Evolutionary conservation across 2,113 vertebrate genomes (phyloP), one percentile per base, ranked within the genome.

Genomic region (Forbesichthys agassizii): DNA sequence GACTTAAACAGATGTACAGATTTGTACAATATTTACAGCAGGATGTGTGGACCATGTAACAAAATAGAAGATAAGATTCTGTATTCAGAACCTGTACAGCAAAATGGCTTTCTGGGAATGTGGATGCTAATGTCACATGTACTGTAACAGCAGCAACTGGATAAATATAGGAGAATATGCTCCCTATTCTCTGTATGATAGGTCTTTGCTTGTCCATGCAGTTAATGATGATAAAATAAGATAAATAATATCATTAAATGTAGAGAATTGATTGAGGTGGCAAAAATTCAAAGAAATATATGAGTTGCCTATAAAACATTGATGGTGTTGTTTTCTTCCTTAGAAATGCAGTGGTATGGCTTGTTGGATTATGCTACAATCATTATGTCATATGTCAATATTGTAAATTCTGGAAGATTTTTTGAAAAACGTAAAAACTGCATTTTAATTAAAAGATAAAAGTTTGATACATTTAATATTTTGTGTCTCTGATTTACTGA

Each of bases 131-230:
- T 33, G 20, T 27, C 18, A 27, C 27, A 12, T 58, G 33, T 2
- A 47, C n/a, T 16, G 46, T 7, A 47, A 61, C 4, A 11, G 5
- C 42, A 10, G n/a, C 7, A 61, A 42, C 36, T 71, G 27, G 71
- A 48, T 60, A 81, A 77, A 79, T 13, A 13, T 46, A 59, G n/a
- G 14, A 27, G 16, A 61, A 20, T 68, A 80, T 66, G 67, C 27
- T 9, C 48, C 27, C 3, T 46, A 33, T 67, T 64, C 61, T 3
- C 51, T 61, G 20, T 60, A 9, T 48, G 10, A 18, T 52, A 11
- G 16, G 59, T 11, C 53, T 20, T 69, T 11, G 5, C 8, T 1
- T 59, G 46, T 48, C 54, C 61, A 5, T 53, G 48, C 64, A 16
- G 68, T 56, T 14, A 48, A 62, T 12, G n/a, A 20, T 20, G 20